Conservation (phyloP, 2,797 vertebrate species). For the Chloroceryle amazona region DNA sequence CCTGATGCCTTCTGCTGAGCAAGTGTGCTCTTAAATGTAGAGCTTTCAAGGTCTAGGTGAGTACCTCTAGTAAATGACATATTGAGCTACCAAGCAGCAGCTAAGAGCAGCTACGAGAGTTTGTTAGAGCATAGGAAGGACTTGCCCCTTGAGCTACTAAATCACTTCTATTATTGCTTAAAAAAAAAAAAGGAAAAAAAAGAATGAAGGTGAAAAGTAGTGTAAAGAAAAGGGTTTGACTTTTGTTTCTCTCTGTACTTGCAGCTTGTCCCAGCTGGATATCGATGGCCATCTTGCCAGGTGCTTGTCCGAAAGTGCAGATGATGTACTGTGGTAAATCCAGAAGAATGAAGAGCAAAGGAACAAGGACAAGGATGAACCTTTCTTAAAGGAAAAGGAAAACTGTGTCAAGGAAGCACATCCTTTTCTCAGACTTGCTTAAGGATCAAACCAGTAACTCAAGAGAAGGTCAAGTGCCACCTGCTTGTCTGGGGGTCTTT, state of each 20-base stretch:
- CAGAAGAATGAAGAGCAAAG: background rate
- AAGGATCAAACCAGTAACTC: background rate
- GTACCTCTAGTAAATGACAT: background rate
- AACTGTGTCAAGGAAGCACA: background rate
- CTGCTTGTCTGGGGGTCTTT: background rate
- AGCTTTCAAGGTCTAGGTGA: background rate
- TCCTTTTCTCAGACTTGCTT: background rate
- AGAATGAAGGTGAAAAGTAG: background rate
- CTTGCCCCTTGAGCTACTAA: background rate
- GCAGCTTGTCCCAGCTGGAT: conserved; percentile 89
- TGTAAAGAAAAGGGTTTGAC: rapidly evolving
- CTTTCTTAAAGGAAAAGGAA: background rate
- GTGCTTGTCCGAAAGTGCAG: conserved; percentile 90
- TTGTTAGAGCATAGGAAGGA: background rate
- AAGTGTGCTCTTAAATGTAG: background rate
- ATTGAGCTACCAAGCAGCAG: background rate
- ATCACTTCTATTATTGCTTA: background rate
- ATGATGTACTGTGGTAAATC: conserved; percentile 89
- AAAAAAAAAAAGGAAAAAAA: background rate
- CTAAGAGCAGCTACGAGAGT: background rate
- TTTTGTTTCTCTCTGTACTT: background rate
- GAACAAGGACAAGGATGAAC: background rate
- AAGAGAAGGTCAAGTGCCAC: background rate
- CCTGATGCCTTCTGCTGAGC: background rate
- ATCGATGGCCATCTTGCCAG: conserved; percentile 90